These are phyloP conservation scores for Oreohelix idahoensis DNA, from an alignment of 1,140 invertebrate genomes.

Conservation along the genomic window DNA sequence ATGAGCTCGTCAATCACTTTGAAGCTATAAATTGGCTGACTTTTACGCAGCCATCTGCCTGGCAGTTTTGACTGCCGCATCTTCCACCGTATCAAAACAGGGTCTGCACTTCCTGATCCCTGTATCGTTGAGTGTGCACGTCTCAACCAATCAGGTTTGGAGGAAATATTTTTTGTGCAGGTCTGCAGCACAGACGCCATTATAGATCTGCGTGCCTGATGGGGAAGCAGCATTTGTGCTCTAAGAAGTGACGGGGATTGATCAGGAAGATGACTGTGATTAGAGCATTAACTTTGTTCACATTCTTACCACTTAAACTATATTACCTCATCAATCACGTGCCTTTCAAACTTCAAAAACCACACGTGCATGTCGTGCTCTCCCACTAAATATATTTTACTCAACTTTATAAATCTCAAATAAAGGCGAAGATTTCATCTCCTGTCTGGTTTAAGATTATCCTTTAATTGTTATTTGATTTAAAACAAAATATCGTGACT, in stretches of 20 bases:
- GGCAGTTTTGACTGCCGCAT: neutral
- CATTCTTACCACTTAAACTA: neutral
- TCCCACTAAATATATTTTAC: too few relatives aligned
- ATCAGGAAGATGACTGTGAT: neutral
- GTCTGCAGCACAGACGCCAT: neutral
- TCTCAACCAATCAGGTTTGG: neutral
- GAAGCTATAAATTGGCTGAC: constrained; percentile 2
- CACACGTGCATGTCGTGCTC: too few relatives aligned
- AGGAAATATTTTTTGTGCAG: neutral
- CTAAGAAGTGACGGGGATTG: neutral
- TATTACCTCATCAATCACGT: neutral
- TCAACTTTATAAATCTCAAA: too few relatives aligned
- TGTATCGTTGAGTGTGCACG: neutral
- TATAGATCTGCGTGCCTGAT: neutral
- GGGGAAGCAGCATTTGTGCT: neutral
- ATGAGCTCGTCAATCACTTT: neutral
- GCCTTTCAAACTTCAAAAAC: too few relatives aligned
- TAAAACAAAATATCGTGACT: too few relatives aligned
- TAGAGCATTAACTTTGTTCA: neutral
- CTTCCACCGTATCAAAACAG: neutral
- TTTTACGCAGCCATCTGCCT: neutral
- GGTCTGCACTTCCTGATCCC: neutral
- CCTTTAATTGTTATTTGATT: too few relatives aligned
- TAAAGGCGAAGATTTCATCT: too few relatives aligned
- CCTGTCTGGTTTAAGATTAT: too few relatives aligned